Evolutionary conservation across 2,888 invertebrate species (phyloP).

Genomic region (Mactromeris polynyma): DNA sequence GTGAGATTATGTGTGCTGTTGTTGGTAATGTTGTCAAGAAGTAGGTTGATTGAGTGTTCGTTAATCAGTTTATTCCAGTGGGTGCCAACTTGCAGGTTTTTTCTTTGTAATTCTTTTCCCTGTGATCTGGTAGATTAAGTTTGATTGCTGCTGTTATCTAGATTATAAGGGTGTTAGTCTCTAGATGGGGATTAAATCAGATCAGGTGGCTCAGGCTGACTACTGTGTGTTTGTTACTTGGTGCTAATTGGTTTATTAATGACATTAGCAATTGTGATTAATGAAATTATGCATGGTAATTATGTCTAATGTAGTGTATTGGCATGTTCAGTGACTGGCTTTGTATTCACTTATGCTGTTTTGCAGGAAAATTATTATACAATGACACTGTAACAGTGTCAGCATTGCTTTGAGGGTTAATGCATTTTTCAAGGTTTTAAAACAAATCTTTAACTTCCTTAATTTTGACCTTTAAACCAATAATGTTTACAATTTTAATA

Average conservation of each 20-base stretch:
- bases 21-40: neutral
- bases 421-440: neutral
- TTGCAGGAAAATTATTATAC: neutral
- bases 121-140: neutral
- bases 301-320: neutral
- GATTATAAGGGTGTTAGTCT: constrained; percentile 12
- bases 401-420: neutral
- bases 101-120: neutral
- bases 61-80: neutral
- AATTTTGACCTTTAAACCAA: neutral
- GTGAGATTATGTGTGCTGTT: no score
- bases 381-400: neutral
- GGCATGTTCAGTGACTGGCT: neutral
- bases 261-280: neutral
- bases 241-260: constrained; percentile 10
- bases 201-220: neutral
- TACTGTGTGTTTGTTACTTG: neutral
- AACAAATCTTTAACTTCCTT: neutral
- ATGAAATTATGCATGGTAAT: constrained; percentile 3
- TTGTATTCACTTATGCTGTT: neutral
- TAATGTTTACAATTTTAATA: neutral
- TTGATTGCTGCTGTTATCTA: constrained; percentile 14
- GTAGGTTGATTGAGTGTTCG: neutral
- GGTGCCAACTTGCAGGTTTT: constrained; percentile 12
- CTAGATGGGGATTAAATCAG: neutral